Percentiles rank a stretch among this genome's conserved stretches.
Evolutionary conservation across 1,140 invertebrate genomes (phyloP).

Genomic region (Drosophila simulans): DNA sequence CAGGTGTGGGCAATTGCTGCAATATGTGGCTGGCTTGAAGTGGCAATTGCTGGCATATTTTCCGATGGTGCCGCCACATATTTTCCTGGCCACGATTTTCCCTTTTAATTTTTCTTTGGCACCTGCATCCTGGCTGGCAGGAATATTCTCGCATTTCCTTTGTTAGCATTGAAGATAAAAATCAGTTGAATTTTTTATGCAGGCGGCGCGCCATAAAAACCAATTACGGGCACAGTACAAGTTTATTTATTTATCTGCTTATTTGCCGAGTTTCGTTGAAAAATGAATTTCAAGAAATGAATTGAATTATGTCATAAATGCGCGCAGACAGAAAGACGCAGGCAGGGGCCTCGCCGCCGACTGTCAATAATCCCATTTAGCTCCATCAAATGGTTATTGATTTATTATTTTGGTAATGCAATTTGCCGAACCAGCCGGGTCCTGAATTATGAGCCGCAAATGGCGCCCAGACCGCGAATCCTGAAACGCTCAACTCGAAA

Average conservation of each 20-base stretch:
- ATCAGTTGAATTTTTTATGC: slow-evolving; percentile 65
- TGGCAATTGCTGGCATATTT: slow-evolving; percentile 30
- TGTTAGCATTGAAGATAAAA: slow-evolving; percentile 47
- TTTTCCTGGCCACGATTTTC: neutral
- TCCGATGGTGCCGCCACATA: neutral
- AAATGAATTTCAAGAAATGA: slow-evolving; percentile 68
- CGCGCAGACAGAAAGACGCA: slow-evolving; percentile 31
- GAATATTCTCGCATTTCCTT: slow-evolving; percentile 22
- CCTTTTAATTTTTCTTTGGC: slow-evolving; percentile 36
- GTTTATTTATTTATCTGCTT: slow-evolving; percentile 36
- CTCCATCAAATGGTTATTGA: slow-evolving; percentile 69
- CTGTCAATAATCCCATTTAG: slow-evolving; percentile 77
- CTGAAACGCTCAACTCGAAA: slow-evolving; percentile 1
- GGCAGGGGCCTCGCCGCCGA: slow-evolving; percentile 10
- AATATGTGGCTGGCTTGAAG: slow-evolving; percentile 10
- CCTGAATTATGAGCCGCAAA: slow-evolving; percentile 49
- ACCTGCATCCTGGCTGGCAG: slow-evolving; percentile 25
- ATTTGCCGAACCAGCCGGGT: slow-evolving; percentile 37
- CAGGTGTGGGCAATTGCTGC: slow-evolving; percentile 3
- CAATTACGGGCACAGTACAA: slow-evolving; percentile 52
- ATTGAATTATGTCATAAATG: slow-evolving; percentile 75
- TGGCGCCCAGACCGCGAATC: slow-evolving; percentile 33
- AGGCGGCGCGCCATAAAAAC: slow-evolving; percentile 50
- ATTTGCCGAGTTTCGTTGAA: slow-evolving; percentile 19
- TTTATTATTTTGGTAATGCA: slow-evolving; percentile 82